Percentiles rank a stretch among this genome's conserved stretches.
Evolutionary conservation across 2,888 invertebrate species (phyloP).

Genomic region (Sturmia bella): DNA sequence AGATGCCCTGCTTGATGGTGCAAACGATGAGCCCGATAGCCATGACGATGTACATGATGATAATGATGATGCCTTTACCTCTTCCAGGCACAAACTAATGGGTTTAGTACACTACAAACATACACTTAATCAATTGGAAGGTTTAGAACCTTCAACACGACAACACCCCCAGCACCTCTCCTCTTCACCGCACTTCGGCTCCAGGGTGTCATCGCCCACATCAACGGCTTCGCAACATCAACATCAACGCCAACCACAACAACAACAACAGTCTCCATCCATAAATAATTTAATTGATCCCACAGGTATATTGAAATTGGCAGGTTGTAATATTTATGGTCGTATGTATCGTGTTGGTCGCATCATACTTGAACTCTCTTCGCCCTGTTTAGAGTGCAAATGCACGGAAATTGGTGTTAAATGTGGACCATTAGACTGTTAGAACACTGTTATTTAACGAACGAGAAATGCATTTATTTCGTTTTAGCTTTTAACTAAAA

Average conservation of each 20-base stretch:
- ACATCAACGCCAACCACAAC: too few species aligned
- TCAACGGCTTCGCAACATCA: conserved; percentile 39
- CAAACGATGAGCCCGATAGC: conserved; percentile 30
- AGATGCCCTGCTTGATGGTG: conserved; percentile 26
- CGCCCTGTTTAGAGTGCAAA: conserved; percentile 91
- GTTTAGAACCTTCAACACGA: conserved; percentile 66
- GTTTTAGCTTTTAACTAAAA: neutral
- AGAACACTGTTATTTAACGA: conserved; percentile 72
- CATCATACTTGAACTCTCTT: conserved; percentile 91
- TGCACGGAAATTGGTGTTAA: conserved; percentile 94
- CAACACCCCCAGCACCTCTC: conserved; percentile 33
- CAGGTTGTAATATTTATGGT: conserved; percentile 95
- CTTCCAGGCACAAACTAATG: conserved; percentile 71
- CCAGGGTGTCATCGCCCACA: conserved; percentile 53
- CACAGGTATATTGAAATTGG: conserved; percentile 87
- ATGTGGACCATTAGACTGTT: conserved; percentile 87
- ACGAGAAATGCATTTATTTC: neutral
- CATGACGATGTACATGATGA: conserved; percentile 16
- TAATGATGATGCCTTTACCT: conserved; percentile 33
- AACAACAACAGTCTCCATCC: conserved; percentile 47
- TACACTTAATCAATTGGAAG: conserved; percentile 75
- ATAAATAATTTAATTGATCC: conserved; percentile 76
- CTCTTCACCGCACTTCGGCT: neutral
- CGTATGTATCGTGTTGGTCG: conserved; percentile 92
- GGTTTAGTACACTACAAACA: conserved; percentile 74